A percentile compares a stretch with the other conserved stretches of the same genome.
These are phyloP conservation scores for Philypnodon macrostomus DNA, from an alignment of 2,797 vertebrate genomes.

Conservation along the genomic window DNA sequence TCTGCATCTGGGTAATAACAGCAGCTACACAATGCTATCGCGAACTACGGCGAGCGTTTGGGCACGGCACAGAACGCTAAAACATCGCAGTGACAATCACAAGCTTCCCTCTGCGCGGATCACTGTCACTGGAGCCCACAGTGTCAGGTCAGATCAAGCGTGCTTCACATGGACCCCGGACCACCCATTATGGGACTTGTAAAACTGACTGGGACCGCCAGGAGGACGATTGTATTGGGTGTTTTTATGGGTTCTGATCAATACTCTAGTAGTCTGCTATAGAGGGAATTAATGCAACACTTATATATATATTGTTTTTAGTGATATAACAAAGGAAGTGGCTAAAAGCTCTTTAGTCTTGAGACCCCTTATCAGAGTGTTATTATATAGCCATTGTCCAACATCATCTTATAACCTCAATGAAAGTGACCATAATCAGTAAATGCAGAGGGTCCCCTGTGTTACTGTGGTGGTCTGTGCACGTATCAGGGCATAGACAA, in stretches of 20 bases:
- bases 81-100: constrained; percentile 66
- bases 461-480: constrained; percentile 4
- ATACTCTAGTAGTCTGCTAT: too few relatives aligned
- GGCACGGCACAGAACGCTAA: constrained; percentile 39
- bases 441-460: background rate
- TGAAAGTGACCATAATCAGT: background rate
- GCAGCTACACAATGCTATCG: constrained; percentile 26
- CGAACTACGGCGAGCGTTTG: constrained; percentile 49
- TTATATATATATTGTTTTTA: too few relatives aligned
- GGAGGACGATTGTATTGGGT: too few relatives aligned
- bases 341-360: background rate
- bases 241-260: too few relatives aligned
- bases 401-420: background rate
- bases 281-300: background rate
- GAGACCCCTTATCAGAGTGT: background rate
- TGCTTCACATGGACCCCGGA: constrained; percentile 42
- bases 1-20: too few relatives aligned
- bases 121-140: constrained; percentile 63
- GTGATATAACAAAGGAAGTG: too few relatives aligned
- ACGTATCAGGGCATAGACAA: constrained; percentile 8
- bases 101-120: constrained; percentile 65
- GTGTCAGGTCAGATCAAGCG: constrained; percentile 73
- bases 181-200: constrained; percentile 53
- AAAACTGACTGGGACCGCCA: too few relatives aligned
- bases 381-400: background rate